These are phyloP conservation scores for Polylopha cassiicola DNA, from an alignment of 2,888 invertebrate genomes.

Conservation along the genomic window DNA sequence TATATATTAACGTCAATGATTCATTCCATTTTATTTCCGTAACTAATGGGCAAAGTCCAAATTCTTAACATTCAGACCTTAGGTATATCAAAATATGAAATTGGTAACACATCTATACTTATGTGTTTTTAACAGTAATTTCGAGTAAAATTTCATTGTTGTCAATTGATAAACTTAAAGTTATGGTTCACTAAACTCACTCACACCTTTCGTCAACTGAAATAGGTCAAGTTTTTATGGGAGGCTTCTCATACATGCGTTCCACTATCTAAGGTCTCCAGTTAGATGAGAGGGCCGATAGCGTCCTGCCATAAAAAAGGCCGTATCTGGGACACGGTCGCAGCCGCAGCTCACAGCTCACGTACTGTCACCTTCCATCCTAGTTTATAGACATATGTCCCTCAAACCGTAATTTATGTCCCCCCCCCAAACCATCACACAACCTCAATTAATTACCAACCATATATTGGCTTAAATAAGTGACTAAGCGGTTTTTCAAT, in stretches of 20 bases:
- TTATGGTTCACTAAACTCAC: constrained; percentile 10
- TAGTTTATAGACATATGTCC: constrained; percentile 62
- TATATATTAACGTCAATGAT: too few relatives aligned
- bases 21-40: too few relatives aligned
- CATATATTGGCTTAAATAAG: too few relatives aligned
- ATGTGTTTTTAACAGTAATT: too few relatives aligned
- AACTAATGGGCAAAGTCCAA: too few relatives aligned
- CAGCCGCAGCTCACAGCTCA: constrained; percentile 37
- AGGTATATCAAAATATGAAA: too few relatives aligned
- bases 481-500: too few relatives aligned
- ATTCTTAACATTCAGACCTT: too few relatives aligned
- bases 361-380: constrained; percentile 60
- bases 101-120: too few relatives aligned
- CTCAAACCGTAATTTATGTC: constrained; percentile 62
- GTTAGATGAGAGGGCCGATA: constrained; percentile 66
- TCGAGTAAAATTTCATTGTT: constrained; percentile 1
- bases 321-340: constrained; percentile 57
- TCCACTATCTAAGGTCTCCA: constrained; percentile 64
- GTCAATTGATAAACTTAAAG: constrained; percentile 5
- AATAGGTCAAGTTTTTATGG: constrained; percentile 61
- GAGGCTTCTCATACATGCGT: constrained; percentile 54
- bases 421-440: constrained; percentile 38
- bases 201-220: constrained; percentile 25
- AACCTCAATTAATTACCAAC: constrained; percentile 42
- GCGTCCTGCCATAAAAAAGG: constrained; percentile 68